Conservation (phyloP, 2,797 vertebrate species). For the Anguilla anguilla region DNA sequence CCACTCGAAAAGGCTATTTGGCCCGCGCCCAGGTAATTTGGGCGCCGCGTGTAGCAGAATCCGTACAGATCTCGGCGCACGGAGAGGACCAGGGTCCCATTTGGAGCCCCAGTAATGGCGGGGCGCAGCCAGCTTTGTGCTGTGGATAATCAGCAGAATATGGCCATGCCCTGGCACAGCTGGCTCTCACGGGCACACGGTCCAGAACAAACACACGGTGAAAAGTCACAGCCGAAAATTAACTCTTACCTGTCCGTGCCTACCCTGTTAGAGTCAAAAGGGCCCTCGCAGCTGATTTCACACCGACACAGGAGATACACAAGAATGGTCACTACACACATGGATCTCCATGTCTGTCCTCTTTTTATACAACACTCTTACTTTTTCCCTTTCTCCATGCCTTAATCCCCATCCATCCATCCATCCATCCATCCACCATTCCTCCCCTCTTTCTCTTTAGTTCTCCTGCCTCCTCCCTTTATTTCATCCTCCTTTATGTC, state of each 20-base stretch:
- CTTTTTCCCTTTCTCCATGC: neutral
- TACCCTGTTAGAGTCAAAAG: no score
- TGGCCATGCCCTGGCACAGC: neutral
- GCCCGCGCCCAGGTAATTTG: no score
- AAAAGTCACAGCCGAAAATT: no score
- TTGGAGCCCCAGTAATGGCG: neutral
- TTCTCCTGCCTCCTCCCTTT: neutral
- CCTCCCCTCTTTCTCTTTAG: neutral
- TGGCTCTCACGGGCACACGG: neutral
- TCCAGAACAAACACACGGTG: neutral
- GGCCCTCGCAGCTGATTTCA: neutral
- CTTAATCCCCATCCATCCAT: neutral
- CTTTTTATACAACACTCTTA: neutral
- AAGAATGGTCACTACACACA: no score
- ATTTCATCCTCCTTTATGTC: neutral
- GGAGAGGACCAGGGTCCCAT: neutral
- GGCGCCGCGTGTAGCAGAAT: neutral
- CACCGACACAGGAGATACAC: no score
- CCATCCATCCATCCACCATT: neutral
- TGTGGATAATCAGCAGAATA: neutral
- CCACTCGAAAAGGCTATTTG: neutral
- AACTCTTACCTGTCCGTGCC: no score
- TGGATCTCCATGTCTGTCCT: neutral
- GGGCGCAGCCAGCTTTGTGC: neutral
- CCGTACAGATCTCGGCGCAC: neutral